Base-by-base conservation (phyloP, 2,888 invertebrate species). In the Spialia ferax region DNA sequence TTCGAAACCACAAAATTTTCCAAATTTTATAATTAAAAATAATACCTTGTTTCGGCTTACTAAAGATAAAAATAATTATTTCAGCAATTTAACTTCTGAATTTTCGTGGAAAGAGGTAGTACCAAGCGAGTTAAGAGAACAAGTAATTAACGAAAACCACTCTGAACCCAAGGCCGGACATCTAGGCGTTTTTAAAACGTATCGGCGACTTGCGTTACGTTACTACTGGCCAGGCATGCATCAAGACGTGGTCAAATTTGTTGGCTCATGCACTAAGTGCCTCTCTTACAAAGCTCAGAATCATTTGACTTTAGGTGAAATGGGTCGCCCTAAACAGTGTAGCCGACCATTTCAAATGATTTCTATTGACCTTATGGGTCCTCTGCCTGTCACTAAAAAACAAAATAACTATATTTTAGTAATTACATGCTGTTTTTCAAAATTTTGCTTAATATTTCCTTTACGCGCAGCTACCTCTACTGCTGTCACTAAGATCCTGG, bases 111-210 rank as follows among this genome's bases (percentile, higher is more conserved):
- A 29, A 29, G 42, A 42, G 7, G 42, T 42, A 42, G 38, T 38
- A 5, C 38, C 38, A 4, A n/a, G n/a, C n/a, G 38, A 38, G n/a
- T n/a, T 38, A 3, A 38, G 38, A 38, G 38, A 38, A 3, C 13
- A 13, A n/a, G 38, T 38, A 1, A 38, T 38, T 13, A n/a, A 13
- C n/a, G 38, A 38, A 38, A 38, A 38, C n/a, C 38, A 38, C 38
- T 20, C 35, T 8, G 59, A 59, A 15, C 65, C 69, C 4, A 69
- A 48, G 0, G 63, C 67, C 2, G 67, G 63, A n/a, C 69, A 71
- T 50, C 18, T 76, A 0, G 76, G 74, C 5, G 63, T 75, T 7
- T 73, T 70, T 35, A 76, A 77, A 69, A 78, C 77, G 0, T 73
- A 71, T 42, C 70, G 60, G 38, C 67, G 80, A 0, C 2, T 77